Conservation (phyloP, 2,113 vertebrate species). For the Scortum barcoo region DNA sequence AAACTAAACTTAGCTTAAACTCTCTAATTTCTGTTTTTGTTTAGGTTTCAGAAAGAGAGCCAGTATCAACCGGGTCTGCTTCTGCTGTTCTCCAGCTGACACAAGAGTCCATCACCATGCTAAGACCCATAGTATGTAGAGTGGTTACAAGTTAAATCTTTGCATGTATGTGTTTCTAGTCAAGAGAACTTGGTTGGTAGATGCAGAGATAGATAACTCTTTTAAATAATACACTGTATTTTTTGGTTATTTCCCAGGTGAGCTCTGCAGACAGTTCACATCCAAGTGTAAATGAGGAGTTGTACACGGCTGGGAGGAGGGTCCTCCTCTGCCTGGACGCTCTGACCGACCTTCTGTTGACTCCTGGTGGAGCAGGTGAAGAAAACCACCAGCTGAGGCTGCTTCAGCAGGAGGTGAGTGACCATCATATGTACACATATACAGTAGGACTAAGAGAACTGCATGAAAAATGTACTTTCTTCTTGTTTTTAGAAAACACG, state of each 20-base stretch:
- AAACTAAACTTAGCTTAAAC: too few species aligned
- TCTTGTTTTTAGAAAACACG: too few species aligned
- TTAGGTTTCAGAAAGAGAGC: slow-evolving; percentile 44
- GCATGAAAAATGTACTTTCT: too few species aligned
- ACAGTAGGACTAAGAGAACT: neutral
- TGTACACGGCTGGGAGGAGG: slow-evolving; percentile 81
- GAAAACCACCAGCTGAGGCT: slow-evolving; percentile 81
- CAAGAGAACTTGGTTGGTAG: neutral
- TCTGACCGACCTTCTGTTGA: slow-evolving; percentile 80
- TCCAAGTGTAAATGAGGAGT: slow-evolving; percentile 75
- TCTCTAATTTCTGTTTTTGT: slow-evolving; percentile 17
- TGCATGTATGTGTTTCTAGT: neutral
- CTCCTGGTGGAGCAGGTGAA: slow-evolving; percentile 55
- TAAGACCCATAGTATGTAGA: slow-evolving; percentile 51
- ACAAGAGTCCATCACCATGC: slow-evolving; percentile 35
- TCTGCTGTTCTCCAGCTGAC: slow-evolving; percentile 51
- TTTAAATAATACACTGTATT: neutral
- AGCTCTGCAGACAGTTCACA: slow-evolving; percentile 66
- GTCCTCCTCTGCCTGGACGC: slow-evolving; percentile 83
- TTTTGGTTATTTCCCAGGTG: slow-evolving; percentile 72
- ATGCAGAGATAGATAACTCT: neutral
- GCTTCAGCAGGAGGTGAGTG: slow-evolving; percentile 84
- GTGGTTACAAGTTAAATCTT: neutral
- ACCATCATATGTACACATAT: neutral
- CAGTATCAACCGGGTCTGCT: slow-evolving; percentile 11